Conservation (phyloP, 2,888 invertebrate species). For the Operophtera brumata region DNA sequence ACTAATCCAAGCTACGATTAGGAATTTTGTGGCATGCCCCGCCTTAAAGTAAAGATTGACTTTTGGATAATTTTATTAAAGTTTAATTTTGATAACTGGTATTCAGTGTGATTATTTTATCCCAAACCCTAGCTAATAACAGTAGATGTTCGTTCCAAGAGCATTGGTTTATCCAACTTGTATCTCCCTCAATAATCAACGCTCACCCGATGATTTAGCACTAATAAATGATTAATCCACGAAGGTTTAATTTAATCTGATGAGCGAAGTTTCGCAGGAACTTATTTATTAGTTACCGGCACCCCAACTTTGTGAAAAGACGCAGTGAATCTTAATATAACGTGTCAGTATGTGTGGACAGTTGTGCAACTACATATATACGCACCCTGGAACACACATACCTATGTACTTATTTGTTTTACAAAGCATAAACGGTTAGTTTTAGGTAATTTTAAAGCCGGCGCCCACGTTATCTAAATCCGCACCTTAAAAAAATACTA, state of each 20-base stretch:
- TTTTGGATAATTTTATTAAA: too few relatives aligned
- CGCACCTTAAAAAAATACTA: too few relatives aligned
- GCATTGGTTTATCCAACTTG: conserved; percentile 1
- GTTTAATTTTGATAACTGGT: too few relatives aligned
- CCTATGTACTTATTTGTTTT: neutral
- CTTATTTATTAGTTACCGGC: conserved; percentile 25
- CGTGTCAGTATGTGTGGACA: neutral
- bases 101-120: too few relatives aligned
- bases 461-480: too few relatives aligned
- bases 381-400: neutral
- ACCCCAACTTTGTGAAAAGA: conserved; percentile 8
- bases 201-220: conserved; percentile 14
- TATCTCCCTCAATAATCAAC: conserved; percentile 10
- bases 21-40: too few relatives aligned
- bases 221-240: conserved; percentile 25
- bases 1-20: too few relatives aligned
- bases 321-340: conserved; percentile 12
- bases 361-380: neutral
- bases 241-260: conserved; percentile 24
- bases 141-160: too few relatives aligned
- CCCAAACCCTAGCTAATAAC: too few relatives aligned
- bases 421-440: neutral
- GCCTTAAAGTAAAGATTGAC: too few relatives aligned
- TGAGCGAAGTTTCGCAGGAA: conserved; percentile 17
- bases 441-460: too few relatives aligned